Evolutionary conservation across 1,140 invertebrate genomes (phyloP), one percentile per base, ranked within the genome.

Genomic region (Saccostrea cuccullata): DNA sequence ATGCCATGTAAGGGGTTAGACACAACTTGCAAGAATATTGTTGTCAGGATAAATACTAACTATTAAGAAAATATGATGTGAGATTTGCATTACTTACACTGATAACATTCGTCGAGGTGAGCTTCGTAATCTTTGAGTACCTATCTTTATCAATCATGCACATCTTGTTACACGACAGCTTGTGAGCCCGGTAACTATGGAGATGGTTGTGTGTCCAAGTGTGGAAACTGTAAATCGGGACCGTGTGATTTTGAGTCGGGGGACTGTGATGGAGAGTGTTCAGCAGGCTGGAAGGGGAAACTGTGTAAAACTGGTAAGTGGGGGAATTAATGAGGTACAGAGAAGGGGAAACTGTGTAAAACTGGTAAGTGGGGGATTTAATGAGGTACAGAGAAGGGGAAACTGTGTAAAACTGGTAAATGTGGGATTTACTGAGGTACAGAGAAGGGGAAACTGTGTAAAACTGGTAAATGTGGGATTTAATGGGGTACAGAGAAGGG

Each of bases 231-330:
- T 89, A 55, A 90, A 17, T 83, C 90, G 15, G 64, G 86, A 47
- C 40, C 73, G 0, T 93, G 92, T 88, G 85, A 93, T 56, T 89
- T 86, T 82, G 92, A 92, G 67, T 90, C 88, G 26, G 92, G 92
- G 20, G 20, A 82, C 15, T 93, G 92, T 90, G 60, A 55, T 13
- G 67, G 87, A 15, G 90, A 90, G 9, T 93, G 92, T 90, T 58
- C 86, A 12, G 67, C 85, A 23, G 92, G 92, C 12, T 92, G 84
- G 84, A 87, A 87, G 84, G 92, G 92, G 23, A 23, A 77, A 15
- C 84, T 73, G 1, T 93, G 92, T 87, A 89, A 89, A 8, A 84
- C 86, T 70, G 85, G 92, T 93, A 86, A 89, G 90, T 84, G 55
- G 30, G 17, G 55, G 55, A 55, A 6, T 9, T 83, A 40, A 23